Evolutionary conservation across 92 coral and sea anemone genomes (phyloP).

Genomic region (Pocillopora meandrina): DNA sequence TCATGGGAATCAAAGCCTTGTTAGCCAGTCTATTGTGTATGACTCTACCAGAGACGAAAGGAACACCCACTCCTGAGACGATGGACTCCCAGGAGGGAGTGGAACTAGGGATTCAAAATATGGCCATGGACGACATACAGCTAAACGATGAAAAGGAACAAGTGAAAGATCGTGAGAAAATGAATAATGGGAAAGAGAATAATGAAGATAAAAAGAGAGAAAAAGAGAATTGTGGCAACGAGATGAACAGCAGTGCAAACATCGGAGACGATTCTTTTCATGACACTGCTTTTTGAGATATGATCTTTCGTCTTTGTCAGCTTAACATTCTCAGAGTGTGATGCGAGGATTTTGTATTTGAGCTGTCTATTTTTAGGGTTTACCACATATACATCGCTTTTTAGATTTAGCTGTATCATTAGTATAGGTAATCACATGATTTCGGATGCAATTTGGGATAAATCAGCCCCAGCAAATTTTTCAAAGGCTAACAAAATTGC

Average conservation of each 20-base stretch:
- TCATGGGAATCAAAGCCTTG: conserved; percentile 45
- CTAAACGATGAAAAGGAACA: background rate
- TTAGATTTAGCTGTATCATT: too few relatives aligned
- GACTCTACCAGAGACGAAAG: conserved; percentile 57
- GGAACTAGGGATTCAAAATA: conserved; percentile 11
- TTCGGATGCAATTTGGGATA: too few relatives aligned
- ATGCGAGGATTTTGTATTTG: too few relatives aligned
- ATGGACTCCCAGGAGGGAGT: conserved; percentile 48
- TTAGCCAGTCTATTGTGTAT: conserved; percentile 55
- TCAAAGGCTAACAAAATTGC: too few relatives aligned
- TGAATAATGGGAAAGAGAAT: background rate
- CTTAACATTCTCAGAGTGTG: too few relatives aligned
- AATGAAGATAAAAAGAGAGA: background rate
- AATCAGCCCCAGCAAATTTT: too few relatives aligned
- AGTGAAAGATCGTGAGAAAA: background rate
- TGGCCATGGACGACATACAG: conserved; percentile 3
- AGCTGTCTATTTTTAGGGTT: too few relatives aligned
- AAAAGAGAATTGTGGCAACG: background rate
- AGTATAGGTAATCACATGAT: too few relatives aligned
- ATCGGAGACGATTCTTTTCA: background rate
- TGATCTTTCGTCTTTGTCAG: too few relatives aligned
- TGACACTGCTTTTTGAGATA: conserved; percentile 10
- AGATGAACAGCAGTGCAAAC: background rate
- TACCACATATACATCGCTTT: too few relatives aligned
- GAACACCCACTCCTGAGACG: conserved; percentile 58